Conservation (phyloP, 2,113 vertebrate species). For the Nyctereutes procyonoides region DNA sequence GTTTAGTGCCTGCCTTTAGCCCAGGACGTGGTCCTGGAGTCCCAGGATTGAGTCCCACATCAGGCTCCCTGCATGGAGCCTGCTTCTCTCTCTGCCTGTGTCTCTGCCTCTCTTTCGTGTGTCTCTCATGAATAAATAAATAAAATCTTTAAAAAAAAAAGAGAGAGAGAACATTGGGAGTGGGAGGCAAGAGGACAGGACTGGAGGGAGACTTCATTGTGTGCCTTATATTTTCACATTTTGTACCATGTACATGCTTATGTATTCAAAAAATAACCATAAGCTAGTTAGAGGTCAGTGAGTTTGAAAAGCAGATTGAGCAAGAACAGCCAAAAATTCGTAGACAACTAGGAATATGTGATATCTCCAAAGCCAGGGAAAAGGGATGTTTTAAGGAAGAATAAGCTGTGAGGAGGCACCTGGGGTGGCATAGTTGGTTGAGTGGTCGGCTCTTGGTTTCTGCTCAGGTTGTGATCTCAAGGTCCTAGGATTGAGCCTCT, state of each 20-base stretch:
- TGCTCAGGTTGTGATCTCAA: not conserved
- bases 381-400: not conserved
- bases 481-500: not conserved
- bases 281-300: not conserved
- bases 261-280: slow-evolving; percentile 22
- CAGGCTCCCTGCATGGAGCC: too few species aligned
- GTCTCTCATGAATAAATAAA: too few species aligned
- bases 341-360: not conserved
- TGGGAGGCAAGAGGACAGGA: fast-evolving
- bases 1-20: too few species aligned
- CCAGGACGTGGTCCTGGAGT: too few species aligned
- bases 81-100: too few species aligned
- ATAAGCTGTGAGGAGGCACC: not conserved
- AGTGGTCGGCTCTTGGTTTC: not conserved
- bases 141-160: too few species aligned
- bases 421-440: not conserved
- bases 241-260: not conserved
- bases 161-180: not conserved
- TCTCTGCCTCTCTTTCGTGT: too few species aligned
- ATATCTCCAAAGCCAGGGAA: not conserved
- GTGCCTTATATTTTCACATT: slow-evolving; percentile 40
- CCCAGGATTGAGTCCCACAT: too few species aligned
- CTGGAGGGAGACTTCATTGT: not conserved
- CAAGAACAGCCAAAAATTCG: not conserved
- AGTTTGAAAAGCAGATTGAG: slow-evolving; percentile 40